Evolutionary conservation across 92 coral and sea anemone species (phyloP).

Genomic region (Porites divaricata): DNA sequence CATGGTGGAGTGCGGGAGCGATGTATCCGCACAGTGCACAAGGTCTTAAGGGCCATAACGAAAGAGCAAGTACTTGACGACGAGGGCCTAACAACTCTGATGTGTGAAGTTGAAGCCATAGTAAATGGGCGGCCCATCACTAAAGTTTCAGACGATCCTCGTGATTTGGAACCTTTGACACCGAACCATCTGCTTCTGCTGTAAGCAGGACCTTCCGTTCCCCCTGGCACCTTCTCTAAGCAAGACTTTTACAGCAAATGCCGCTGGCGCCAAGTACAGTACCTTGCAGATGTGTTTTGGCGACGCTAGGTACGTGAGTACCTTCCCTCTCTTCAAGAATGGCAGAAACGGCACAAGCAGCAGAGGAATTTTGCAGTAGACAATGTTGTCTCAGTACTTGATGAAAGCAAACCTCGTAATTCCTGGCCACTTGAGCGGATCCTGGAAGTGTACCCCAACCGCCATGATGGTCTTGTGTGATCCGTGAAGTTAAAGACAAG

Average conservation of each 20-base stretch:
- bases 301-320: conserved; percentile 58
- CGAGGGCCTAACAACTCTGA: not conserved
- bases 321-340: conserved; percentile 62
- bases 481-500: conserved; percentile 67
- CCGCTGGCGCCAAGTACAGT: conserved; percentile 63
- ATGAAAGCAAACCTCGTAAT: conserved; percentile 50
- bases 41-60: conserved; percentile 2
- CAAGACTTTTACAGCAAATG: conserved; percentile 19
- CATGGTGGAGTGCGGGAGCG: conserved; percentile 29
- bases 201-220: not conserved
- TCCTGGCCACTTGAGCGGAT: conserved; percentile 63
- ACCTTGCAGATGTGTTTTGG: conserved; percentile 62
- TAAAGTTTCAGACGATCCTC: conserved; percentile 16
- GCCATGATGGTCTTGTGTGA: conserved; percentile 43
- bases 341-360: conserved; percentile 55
- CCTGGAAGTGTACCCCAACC: conserved; percentile 43
- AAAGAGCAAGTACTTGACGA: not conserved
- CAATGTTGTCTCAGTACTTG: conserved; percentile 50
- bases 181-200: conserved; percentile 10
- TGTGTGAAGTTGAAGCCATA: conserved; percentile 21
- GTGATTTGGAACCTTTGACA: conserved; percentile 20
- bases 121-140: conserved; percentile 26
- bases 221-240: not conserved
- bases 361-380: conserved; percentile 50
- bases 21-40: conserved; percentile 3